A percentile compares a stretch with the other conserved stretches of the same genome.
phyloP scores from a whole-genome alignment of 37 sponge, comb jelly and placozoan genomes.

The Oscarella lobularis region DNA sequence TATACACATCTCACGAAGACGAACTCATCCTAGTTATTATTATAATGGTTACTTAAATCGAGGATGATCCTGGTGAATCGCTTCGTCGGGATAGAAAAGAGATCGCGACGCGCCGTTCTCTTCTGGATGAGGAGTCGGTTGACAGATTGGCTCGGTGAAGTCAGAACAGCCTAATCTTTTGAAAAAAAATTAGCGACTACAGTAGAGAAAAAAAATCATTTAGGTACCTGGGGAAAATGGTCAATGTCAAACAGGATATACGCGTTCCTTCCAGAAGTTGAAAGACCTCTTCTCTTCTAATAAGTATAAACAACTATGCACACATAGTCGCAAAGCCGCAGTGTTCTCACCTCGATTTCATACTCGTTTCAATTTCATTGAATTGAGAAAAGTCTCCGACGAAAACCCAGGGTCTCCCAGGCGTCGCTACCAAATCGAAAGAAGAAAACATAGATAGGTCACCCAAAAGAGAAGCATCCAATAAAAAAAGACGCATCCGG shows the following conservation, averaged over 20 bases:
- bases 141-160: slow-evolving; percentile 69
- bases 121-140: slow-evolving; percentile 26
- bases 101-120: slow-evolving; percentile 45
- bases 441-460: too few relatives aligned
- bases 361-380: slow-evolving; percentile 72
- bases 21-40: too few relatives aligned
- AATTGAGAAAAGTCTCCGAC: slow-evolving; percentile 13
- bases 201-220: too few relatives aligned
- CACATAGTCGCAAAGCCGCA: too few relatives aligned
- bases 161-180: slow-evolving; percentile 54
- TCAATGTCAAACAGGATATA: slow-evolving; percentile 41
- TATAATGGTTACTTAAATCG: slow-evolving; percentile 81
- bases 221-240: slow-evolving; percentile 70
- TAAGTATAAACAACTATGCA: too few relatives aligned
- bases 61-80: slow-evolving; percentile 65
- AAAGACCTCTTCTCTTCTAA: too few relatives aligned
- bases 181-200: neutral
- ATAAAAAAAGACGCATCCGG: too few relatives aligned
- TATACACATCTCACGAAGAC: too few relatives aligned
- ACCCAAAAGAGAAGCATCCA: too few relatives aligned
- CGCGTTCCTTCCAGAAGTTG: slow-evolving; percentile 24
- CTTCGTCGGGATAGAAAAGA: slow-evolving; percentile 86
- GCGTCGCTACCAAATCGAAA: slow-evolving; percentile 10
- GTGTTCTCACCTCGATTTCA: slow-evolving; percentile 75
- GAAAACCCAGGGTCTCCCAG: slow-evolving; percentile 9